phyloP scores from a whole-genome alignment of 2,888 invertebrate species.

The Spodoptera exigua region DNA sequence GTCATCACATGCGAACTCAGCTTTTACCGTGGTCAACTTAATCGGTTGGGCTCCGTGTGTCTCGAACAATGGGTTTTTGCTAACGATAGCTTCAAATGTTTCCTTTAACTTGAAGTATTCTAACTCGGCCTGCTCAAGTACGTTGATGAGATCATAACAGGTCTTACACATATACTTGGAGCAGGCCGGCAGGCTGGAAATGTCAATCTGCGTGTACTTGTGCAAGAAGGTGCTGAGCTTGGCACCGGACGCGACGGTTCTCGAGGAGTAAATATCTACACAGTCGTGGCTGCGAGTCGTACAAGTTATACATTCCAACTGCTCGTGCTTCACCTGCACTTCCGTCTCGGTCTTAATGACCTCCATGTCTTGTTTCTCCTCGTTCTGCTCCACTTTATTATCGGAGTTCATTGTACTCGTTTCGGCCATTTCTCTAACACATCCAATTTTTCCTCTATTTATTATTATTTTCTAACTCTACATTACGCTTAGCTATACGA shows the following conservation, averaged over 20 bases:
- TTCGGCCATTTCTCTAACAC: constrained; percentile 71
- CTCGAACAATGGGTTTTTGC: constrained; percentile 80
- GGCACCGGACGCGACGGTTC: constrained; percentile 69
- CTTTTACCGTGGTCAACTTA: constrained; percentile 63
- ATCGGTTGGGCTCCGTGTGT: constrained; percentile 51
- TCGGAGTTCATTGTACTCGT: constrained; percentile 73
- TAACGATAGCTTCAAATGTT: constrained; percentile 78
- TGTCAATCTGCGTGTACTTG: constrained; percentile 70
- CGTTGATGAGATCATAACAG: constrained; percentile 78
- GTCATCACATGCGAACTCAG: constrained; percentile 57
- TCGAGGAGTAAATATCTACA: constrained; percentile 67
- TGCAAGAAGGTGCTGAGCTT: constrained; percentile 71
- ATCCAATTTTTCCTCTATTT: constrained; percentile 25
- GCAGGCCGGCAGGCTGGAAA: constrained; percentile 61
- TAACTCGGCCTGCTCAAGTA: constrained; percentile 79
- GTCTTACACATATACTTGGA: constrained; percentile 74
- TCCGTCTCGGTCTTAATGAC: constrained; percentile 72
- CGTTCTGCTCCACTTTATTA: constrained; percentile 64
- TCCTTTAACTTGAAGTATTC: constrained; percentile 80
- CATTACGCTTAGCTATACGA: constrained; percentile 24
- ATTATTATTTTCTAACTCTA: constrained; percentile 10
- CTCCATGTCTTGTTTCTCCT: constrained; percentile 62
- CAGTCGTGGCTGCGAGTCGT: constrained; percentile 67
- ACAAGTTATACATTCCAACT: constrained; percentile 78
- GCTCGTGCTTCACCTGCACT: constrained; percentile 75